Percentiles rank a stretch among this genome's conserved stretches.
Conservation (phyloP, 2,797 vertebrate genomes). For the Macrochelys suwanniensis region DNA sequence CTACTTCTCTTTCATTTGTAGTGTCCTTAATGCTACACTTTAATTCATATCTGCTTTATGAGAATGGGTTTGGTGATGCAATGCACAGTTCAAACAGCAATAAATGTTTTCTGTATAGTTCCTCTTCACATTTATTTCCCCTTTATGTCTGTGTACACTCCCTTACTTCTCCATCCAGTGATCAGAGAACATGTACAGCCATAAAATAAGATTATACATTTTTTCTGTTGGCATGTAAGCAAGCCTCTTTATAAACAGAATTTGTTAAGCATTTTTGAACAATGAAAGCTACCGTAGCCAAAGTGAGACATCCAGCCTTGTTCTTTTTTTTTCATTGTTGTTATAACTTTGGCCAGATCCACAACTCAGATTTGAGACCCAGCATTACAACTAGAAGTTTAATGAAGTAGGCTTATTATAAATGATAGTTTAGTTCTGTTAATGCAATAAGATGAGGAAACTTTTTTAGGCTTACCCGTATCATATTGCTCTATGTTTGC, state of each 20-base stretch:
- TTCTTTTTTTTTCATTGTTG: neutral
- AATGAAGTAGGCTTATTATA: neutral
- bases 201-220: neutral
- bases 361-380: neutral
- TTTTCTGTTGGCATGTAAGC: neutral
- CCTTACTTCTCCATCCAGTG: neutral
- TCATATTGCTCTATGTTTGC: neutral
- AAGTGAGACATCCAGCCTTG: neutral
- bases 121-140: neutral
- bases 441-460: constrained; percentile 1
- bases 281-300: neutral
- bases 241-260: neutral
- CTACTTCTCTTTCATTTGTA: neutral
- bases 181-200: neutral
- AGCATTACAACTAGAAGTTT: neutral
- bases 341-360: neutral
- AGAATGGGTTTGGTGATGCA: neutral
- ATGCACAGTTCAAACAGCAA: neutral
- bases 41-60: neutral
- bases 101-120: neutral
- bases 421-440: neutral
- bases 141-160: neutral
- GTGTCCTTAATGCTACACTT: neutral
- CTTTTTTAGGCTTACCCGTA: neutral
- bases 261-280: neutral